These are phyloP conservation scores for Dissostichus mawsoni DNA, from an alignment of 2,113 vertebrate species.

Conservation along the genomic window DNA sequence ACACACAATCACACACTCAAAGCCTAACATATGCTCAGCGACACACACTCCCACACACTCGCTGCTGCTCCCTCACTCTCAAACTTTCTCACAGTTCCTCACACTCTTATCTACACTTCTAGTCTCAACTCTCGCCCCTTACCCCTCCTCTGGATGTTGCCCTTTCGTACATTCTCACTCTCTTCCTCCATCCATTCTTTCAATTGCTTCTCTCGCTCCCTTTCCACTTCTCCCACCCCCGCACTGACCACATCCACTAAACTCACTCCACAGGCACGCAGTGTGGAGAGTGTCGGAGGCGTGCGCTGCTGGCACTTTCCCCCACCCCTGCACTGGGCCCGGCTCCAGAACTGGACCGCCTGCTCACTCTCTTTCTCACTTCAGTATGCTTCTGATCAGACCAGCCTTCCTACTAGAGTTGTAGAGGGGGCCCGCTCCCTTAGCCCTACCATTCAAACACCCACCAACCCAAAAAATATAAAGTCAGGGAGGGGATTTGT, in stretches of 20 bases:
- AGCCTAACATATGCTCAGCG: conserved; percentile 49
- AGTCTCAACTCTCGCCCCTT: conserved; percentile 49
- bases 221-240: conserved; percentile 74
- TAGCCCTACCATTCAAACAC: conserved; percentile 43
- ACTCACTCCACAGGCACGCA: conserved; percentile 83
- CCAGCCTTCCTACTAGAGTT: conserved; percentile 41
- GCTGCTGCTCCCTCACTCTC: conserved; percentile 51
- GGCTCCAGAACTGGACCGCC: conserved; percentile 68
- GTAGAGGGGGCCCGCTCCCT: conserved; percentile 25
- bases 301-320: conserved; percentile 74
- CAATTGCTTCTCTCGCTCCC: conserved; percentile 57
- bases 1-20: conserved; percentile 50
- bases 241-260: conserved; percentile 83
- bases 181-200: conserved; percentile 59
- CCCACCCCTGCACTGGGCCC: conserved; percentile 72
- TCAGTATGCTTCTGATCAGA: conserved; percentile 67
- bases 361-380: conserved; percentile 54
- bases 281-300: conserved; percentile 81
- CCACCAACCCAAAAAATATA: conserved; percentile 49
- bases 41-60: conserved; percentile 61
- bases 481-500: conserved; percentile 41
- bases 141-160: conserved; percentile 63
- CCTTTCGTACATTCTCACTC: conserved; percentile 44
- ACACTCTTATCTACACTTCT: conserved; percentile 55
- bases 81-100: conserved; percentile 63